Base-by-base conservation (phyloP, 2,797 vertebrate species). In the Rallus crepitans region DNA sequence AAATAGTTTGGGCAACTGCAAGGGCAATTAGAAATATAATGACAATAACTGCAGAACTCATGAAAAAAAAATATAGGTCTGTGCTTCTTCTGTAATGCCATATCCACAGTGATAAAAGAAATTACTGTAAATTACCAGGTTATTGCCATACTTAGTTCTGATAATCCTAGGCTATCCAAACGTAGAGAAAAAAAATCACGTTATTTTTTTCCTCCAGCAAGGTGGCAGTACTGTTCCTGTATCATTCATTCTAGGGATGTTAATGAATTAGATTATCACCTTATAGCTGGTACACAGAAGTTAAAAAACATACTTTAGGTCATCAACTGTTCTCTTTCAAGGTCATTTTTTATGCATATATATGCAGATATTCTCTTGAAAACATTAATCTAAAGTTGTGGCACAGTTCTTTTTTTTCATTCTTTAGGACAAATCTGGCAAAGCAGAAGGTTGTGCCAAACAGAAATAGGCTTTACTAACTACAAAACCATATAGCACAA, bases 61-160 rank as follows among this genome's bases (percentile, higher is more conserved):
- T 76, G 79, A 94, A 94, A 92, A 82, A 82, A 96, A 97, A 91
- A 53, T 94, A 92, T 59, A 96, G 87, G 94, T 97, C 97, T 97
- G 52, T 95, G 61, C 45, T 97, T 61, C 93, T 96, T 96, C 88
- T 78, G 39, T 93, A 86, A 72, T 95, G 59, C 45, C 82, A 95
- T 97, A 96, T 94, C n/a, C 78, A 84, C 70, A 75, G 56, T 68
- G 89, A 96, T 94, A 94, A 95, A 97, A 97, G 39, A 94, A 98
- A 97, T 96, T 93, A 76, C 65, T 96, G 71, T 91, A 97, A 97
- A 98, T 96, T 97, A 87, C 50, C 47, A 95, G 81, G 66, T 96
- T 97, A 97, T 97, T 96, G 82, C 80, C 68, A 78, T 91, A 78
- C 33, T 97, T 97, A 96, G 92, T 97, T 97, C 79, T 97, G 94